phyloP scores from a whole-genome alignment of 2,797 vertebrate species.

The Alcedo quadribrachys region DNA sequence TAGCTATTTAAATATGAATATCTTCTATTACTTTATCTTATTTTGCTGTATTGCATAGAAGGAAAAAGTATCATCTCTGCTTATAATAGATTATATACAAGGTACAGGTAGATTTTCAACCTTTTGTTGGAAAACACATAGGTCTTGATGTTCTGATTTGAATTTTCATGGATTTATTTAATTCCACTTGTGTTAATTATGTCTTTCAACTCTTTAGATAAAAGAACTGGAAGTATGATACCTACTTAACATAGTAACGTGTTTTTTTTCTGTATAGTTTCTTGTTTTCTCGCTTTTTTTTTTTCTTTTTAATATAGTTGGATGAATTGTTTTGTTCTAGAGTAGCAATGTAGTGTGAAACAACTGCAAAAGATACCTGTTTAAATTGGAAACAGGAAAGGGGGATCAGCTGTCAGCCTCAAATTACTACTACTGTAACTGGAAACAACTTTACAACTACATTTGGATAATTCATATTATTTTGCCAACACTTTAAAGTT shows the following conservation, averaged over 20 bases:
- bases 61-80: not conserved
- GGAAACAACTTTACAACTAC: constrained; percentile 60
- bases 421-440: constrained; percentile 55
- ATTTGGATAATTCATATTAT: constrained; percentile 43
- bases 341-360: not conserved
- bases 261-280: not conserved
- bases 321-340: not conserved
- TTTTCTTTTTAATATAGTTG: not conserved
- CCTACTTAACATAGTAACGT: not conserved
- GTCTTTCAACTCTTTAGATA: not conserved
- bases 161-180: not conserved
- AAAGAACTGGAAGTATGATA: not conserved
- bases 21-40: constrained; percentile 17
- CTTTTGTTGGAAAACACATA: not conserved
- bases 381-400: constrained; percentile 54
- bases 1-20: constrained; percentile 58
- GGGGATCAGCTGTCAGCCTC: constrained; percentile 36
- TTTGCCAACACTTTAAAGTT: constrained; percentile 66
- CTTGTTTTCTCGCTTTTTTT: not conserved
- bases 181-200: not conserved
- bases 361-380: constrained; percentile 41
- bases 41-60: not conserved
- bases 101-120: not conserved
- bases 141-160: not conserved
- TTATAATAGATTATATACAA: not conserved